Evolutionary conservation across 30 jellyfish, hydroid and myxozoan species (phyloP).

Genomic region (Phacellophora camtschatica): DNA sequence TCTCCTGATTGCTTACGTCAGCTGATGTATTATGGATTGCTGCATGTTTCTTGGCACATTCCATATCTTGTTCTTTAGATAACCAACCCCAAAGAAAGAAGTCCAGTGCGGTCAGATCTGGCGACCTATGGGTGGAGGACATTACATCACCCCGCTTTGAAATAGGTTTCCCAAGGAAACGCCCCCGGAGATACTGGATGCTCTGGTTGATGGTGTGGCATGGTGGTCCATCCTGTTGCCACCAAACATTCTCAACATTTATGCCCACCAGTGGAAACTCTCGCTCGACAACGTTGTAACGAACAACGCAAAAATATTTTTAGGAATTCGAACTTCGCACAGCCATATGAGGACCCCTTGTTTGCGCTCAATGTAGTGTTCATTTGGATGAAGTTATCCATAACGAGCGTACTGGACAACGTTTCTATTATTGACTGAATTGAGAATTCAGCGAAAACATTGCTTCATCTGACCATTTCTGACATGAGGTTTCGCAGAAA

Average conservation of each 20-base stretch:
- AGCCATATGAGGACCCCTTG: slow-evolving; percentile 1
- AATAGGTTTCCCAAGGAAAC: background rate
- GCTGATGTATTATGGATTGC: background rate
- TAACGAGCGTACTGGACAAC: background rate
- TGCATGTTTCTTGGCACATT: background rate
- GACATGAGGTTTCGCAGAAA: background rate
- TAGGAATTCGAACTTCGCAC: background rate
- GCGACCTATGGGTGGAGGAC: background rate
- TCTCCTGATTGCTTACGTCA: background rate
- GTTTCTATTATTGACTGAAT: background rate
- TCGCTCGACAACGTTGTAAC: background rate
- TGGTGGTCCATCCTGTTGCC: slow-evolving; percentile 6
- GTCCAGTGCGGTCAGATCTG: background rate
- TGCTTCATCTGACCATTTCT: background rate
- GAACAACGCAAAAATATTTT: background rate
- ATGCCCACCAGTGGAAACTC: background rate
- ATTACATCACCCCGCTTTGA: background rate
- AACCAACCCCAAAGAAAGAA: slow-evolving; percentile 6
- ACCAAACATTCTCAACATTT: background rate
- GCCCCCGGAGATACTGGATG: background rate
- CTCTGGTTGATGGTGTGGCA: background rate
- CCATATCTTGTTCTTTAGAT: background rate
- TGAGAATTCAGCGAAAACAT: background rate
- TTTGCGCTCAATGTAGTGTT: background rate
- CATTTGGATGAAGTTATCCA: background rate